Percentiles rank a stretch among this genome's conserved stretches.
phyloP scores from a whole-genome alignment of 2,797 vertebrate species.

The Centropyge bicolor region DNA sequence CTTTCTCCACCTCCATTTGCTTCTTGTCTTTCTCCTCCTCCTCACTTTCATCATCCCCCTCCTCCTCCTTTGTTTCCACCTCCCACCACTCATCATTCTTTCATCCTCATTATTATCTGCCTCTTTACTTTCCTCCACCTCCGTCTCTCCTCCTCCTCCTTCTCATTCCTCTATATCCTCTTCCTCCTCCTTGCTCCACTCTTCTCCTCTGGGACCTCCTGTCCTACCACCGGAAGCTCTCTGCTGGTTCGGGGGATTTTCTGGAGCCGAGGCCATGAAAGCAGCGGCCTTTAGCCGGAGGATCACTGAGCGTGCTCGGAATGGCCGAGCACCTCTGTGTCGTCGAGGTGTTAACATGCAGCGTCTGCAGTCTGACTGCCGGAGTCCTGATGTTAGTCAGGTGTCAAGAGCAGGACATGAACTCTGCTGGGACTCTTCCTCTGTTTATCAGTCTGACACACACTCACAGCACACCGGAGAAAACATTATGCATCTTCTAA shows the following conservation, averaged over 20 bases:
- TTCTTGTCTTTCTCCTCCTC: background rate
- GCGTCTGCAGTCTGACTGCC: conserved; percentile 19
- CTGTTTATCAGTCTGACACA: conserved; percentile 10
- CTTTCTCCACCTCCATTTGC: background rate
- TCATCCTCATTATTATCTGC: background rate
- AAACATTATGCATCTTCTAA: background rate
- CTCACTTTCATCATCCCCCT: background rate
- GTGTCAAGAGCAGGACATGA: conserved; percentile 11
- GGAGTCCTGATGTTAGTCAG: conserved; percentile 17
- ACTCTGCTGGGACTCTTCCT: conserved; percentile 33
- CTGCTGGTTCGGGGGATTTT: conserved; percentile 61
- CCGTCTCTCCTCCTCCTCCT: background rate
- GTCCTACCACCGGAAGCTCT: conserved; percentile 56
- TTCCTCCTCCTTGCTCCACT: background rate
- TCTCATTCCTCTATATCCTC: conserved; percentile 1
- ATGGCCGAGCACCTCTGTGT: conserved; percentile 40
- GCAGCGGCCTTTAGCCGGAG: conserved; percentile 48
- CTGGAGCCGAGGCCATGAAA: conserved; percentile 67
- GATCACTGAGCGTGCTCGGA: conserved; percentile 51
- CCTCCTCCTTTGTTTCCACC: background rate
- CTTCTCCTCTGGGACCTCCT: conserved; percentile 42
- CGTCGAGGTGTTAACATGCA: conserved; percentile 53
- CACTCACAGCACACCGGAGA: background rate
- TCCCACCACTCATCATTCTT: background rate
- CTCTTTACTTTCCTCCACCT: background rate